Evolutionary conservation across 1,140 invertebrate species (phyloP), one percentile per base, ranked within the genome.

Genomic region (Cotesia typhae): DNA sequence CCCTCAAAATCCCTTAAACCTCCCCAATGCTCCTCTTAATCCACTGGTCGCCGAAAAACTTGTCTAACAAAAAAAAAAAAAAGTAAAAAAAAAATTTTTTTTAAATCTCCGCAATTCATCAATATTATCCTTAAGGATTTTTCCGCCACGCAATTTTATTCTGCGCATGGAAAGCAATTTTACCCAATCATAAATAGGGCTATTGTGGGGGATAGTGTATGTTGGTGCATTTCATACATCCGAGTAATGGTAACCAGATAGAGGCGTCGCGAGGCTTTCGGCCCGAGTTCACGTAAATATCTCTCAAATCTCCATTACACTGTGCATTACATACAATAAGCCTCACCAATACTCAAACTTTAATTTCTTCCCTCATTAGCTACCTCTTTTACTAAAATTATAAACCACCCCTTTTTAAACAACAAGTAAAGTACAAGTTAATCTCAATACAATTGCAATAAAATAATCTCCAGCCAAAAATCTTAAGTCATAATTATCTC

Each of bases 91-190:
- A 47, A 47, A 41, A 41, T 47, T 47, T 47, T 47, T 47, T 47
- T 47, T 47, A 5, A 55, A 14, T 55, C 17, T 17, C 35, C 57
- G 17, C 64, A 72, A 51, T 71, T 71, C 51, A 65, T 67, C 64
- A 72, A 72, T 67, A 72, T 59, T 60, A 67, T 67, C 14, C 41
- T 38, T 73, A 73, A 75, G 78, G 84, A 85, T 86, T 87, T 87
- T 87, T 87, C 84, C 84, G 79, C 81, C 79, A 81, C 82, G 84
- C 83, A 84, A 86, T 86, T 87, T 87, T 87, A 86, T 87, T 86
- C 85, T 86, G 85, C 85, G 85, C 85, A 85, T 86, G 85, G 85
- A 85, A 87, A 87, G 85, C 85, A 87, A 87, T 87, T 87, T 87
- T 87, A 84, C 84, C 85, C 85, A 87, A 87, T 87, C 85, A 86